A percentile compares a stretch with the other conserved stretches of the same genome.
These are phyloP conservation scores for Beris morrisii DNA, from an alignment of 2,888 invertebrate species.

Conservation along the genomic window DNA sequence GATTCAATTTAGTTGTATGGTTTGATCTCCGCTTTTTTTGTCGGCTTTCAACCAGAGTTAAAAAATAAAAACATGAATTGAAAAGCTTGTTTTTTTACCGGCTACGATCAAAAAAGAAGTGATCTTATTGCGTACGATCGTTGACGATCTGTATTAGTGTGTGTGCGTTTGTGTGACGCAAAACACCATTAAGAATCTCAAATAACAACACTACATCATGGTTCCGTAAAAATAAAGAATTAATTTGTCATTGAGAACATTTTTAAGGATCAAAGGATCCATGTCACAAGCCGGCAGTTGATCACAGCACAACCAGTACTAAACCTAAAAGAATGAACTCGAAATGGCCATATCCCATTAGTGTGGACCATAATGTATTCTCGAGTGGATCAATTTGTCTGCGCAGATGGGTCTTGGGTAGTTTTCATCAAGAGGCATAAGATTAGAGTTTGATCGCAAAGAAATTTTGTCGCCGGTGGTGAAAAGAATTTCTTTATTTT, in stretches of 20 bases:
- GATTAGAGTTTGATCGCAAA: too few species aligned
- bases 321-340: slow-evolving; percentile 25
- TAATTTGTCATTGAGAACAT: slow-evolving; percentile 53
- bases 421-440: too few species aligned
- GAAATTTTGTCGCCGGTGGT: too few species aligned
- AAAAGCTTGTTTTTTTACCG: slow-evolving; percentile 33
- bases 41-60: slow-evolving; percentile 25
- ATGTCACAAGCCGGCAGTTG: slow-evolving; percentile 39
- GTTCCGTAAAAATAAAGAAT: slow-evolving; percentile 35
- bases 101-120: slow-evolving; percentile 25
- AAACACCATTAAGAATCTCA: slow-evolving; percentile 35
- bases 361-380: slow-evolving; percentile 46
- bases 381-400: slow-evolving; percentile 52
- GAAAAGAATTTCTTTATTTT: too few species aligned
- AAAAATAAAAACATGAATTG: slow-evolving; percentile 24
- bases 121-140: not conserved
- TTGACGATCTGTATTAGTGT: not conserved
- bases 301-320: slow-evolving; percentile 15
- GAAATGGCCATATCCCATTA: slow-evolving; percentile 40
- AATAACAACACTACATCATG: slow-evolving; percentile 29
- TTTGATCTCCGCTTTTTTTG: slow-evolving; percentile 13
- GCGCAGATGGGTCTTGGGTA: slow-evolving; percentile 22
- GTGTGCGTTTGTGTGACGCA: not conserved
- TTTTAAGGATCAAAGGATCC: slow-evolving; percentile 47
- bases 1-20: slow-evolving; percentile 39